A percentile compares a stretch with the other conserved stretches of the same genome.
Conservation (phyloP, 2,113 vertebrate genomes). For the Plestiodon gilberti region DNA sequence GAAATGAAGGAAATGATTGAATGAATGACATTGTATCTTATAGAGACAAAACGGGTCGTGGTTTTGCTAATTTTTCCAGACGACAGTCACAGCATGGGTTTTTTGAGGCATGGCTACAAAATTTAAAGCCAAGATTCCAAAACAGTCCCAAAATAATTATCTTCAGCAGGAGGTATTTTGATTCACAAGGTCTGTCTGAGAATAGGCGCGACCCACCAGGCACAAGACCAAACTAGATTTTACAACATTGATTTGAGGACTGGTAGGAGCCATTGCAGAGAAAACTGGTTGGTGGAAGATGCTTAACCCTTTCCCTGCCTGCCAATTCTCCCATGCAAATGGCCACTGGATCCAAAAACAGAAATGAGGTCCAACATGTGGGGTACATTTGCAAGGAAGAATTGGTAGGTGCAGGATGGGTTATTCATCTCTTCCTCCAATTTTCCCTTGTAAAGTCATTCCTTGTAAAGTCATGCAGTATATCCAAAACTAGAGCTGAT, state of each 20-base stretch:
- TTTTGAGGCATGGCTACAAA: neutral
- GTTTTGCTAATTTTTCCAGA: conserved; percentile 16
- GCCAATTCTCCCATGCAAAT: neutral
- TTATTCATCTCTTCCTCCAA: neutral
- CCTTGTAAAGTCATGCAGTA: neutral
- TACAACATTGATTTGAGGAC: neutral
- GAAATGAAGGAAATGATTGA: conserved; percentile 20
- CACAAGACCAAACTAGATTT: neutral
- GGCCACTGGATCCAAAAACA: neutral
- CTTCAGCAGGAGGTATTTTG: neutral
- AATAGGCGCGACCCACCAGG: neutral
- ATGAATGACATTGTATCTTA: neutral
- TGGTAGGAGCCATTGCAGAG: neutral
- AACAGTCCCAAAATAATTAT: neutral
- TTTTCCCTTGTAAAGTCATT: neutral
- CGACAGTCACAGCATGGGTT: neutral
- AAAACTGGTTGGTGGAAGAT: neutral
- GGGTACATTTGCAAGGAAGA: neutral
- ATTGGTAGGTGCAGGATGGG: neutral
- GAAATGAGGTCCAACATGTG: too few relatives aligned
- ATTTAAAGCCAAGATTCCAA: neutral
- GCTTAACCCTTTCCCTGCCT: neutral
- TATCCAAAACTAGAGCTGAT: too few relatives aligned
- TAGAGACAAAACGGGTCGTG: neutral
- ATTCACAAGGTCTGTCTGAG: neutral